A percentile compares a stretch with the other conserved stretches of the same genome.
These are phyloP conservation scores for Psephotus haematonotus DNA, from an alignment of 2,113 vertebrate species.

Conservation along the genomic window DNA sequence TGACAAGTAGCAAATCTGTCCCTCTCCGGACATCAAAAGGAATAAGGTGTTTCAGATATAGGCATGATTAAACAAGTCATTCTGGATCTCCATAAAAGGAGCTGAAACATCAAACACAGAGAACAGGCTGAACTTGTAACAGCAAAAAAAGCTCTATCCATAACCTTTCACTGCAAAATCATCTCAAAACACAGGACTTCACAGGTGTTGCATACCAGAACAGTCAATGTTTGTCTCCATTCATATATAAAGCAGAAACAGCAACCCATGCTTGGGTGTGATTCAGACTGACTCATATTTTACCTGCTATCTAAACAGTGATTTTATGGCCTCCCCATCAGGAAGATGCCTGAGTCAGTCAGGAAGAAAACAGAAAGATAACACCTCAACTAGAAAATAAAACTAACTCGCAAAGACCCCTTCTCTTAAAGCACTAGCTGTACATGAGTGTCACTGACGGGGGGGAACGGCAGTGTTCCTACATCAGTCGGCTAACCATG, in stretches of 20 bases:
- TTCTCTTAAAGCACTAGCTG: not conserved
- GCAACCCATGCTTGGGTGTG: not conserved
- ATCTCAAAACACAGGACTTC: not conserved
- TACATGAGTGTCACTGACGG: not conserved
- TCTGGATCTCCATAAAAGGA: conserved; percentile 7
- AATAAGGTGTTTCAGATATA: conserved; percentile 2
- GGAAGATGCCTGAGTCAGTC: not conserved
- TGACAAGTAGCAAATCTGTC: not conserved
- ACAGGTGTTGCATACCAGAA: not conserved
- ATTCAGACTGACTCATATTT: not conserved
- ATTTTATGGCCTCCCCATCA: not conserved
- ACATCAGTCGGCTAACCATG: not conserved
- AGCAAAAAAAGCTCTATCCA: not conserved
- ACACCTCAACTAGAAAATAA: not conserved
- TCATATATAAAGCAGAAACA: not conserved
- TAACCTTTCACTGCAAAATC: not conserved
- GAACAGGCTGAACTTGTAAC: not conserved
- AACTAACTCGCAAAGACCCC: not conserved
- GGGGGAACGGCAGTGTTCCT: not conserved
- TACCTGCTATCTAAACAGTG: not conserved
- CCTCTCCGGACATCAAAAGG: not conserved
- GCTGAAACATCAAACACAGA: conserved; percentile 24
- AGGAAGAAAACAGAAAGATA: not conserved
- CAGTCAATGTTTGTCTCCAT: not conserved
- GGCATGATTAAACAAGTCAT: not conserved